Evolutionary conservation across 1,140 invertebrate species (phyloP), one percentile per base, ranked within the genome.

Genomic region (Venustaconcha ellipsiformis): DNA sequence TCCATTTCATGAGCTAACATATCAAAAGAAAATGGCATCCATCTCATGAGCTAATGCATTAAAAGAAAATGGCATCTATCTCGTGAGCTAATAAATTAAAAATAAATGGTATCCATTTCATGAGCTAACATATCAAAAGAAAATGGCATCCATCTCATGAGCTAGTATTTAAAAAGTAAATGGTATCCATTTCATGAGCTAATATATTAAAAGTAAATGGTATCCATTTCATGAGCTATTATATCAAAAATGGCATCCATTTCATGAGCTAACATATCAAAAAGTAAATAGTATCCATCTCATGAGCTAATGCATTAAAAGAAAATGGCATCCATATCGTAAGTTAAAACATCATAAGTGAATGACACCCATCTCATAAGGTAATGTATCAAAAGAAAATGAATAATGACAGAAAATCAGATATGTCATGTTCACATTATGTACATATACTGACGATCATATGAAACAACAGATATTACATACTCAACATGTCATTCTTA

Each of bases 171-270:
- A n/a, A 70, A 58, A 63, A 5, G 15, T 0, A 66, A n/a, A 30
- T 80, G 58, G 37, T 20, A n/a, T 15, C n/a, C 2, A 48, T 4
- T 1, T 20, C 4, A 0, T 18, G 59, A 20, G 59, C 59, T 20
- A 60, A 60, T 0, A 3, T 0, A 30, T 30, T 4, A 30, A 30
- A 30, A 30, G 26, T 1, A 30, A 30, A 30, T 93, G 0, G 97
- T 96, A 90, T 99, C 98, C 89, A 98, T 97, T 89, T 99, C 98
- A 84, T 99, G 97, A 69, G 97, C n/a, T n/a, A n/a, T n/a, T n/a
- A n/a, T n/a, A n/a, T n/a, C n/a, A n/a, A n/a, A n/a, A 26, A 30
- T 93, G 0, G 97, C 96, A 90, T 99, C 98, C 89, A 98, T 97
- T 89, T 99, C 98, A 85, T 99, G 97, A 69, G 97, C 96, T 93